Conservation (phyloP, 2,888 invertebrate species). For the Glyphotaelius pellucidus region DNA sequence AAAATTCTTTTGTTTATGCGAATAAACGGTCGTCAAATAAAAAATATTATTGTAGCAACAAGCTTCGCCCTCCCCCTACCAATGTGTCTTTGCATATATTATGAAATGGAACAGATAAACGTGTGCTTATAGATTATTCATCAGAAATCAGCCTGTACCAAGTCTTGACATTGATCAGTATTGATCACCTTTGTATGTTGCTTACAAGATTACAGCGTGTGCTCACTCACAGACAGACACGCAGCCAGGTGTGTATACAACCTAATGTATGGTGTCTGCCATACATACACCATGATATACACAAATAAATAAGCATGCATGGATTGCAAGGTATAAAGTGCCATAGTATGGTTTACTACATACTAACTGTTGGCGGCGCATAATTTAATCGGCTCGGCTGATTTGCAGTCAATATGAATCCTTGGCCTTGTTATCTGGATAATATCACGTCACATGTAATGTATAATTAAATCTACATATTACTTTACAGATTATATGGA, state of each 20-base stretch:
- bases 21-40: too few relatives aligned
- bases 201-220: not conserved
- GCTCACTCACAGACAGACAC: not conserved
- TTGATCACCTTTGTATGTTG: not conserved
- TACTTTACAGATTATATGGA: not conserved
- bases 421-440: slow-evolving; percentile 2
- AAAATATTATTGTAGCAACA: too few relatives aligned
- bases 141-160: not conserved
- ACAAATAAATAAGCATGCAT: too few relatives aligned
- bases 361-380: not conserved
- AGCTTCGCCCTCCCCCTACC: too few relatives aligned
- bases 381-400: not conserved
- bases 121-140: not conserved
- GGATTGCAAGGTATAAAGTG: not conserved
- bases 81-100: not conserved
- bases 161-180: not conserved
- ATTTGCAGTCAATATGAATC: not conserved
- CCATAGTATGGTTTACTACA: not conserved
- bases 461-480: not conserved
- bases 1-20: too few relatives aligned
- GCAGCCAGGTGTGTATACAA: too few relatives aligned
- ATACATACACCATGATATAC: not conserved
- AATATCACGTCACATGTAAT: not conserved
- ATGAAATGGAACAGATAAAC: not conserved
- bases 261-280: not conserved